A percentile compares a stretch with the other conserved stretches of the same genome.
These are phyloP conservation scores for Poecilus cupreus DNA, from an alignment of 2,888 invertebrate genomes.

Conservation along the genomic window DNA sequence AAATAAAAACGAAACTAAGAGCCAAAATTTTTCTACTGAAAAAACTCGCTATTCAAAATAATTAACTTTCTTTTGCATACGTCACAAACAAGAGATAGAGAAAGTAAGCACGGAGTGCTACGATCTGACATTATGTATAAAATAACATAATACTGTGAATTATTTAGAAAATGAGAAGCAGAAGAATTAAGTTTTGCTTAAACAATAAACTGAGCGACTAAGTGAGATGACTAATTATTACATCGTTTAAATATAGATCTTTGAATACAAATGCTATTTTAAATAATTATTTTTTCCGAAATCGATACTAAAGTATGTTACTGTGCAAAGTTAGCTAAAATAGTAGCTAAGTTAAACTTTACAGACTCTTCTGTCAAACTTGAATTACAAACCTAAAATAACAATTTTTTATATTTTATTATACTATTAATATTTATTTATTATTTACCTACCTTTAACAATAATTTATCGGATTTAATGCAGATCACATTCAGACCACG, in stretches of 20 bases:
- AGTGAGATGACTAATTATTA: not conserved
- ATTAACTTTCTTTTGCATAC: constrained; percentile 56
- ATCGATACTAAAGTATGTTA: no score
- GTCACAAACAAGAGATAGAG: constrained; percentile 45
- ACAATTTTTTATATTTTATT: no score
- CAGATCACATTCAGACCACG: no score
- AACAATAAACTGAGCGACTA: not conserved
- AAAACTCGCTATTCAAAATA: constrained; percentile 51
- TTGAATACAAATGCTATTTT: not conserved
- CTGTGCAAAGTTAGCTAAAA: no score
- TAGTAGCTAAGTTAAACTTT: no score
- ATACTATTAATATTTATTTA: no score
- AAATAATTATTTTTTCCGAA: no score
- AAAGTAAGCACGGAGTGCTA: constrained; percentile 41
- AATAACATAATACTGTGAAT: constrained; percentile 22
- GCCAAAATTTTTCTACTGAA: constrained; percentile 48
- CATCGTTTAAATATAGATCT: not conserved
- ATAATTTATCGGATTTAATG: no score
- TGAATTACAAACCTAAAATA: no score
- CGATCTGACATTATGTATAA: constrained; percentile 31
- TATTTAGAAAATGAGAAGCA: constrained; percentile 7
- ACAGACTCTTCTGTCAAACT: no score
- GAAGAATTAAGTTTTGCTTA: not conserved
- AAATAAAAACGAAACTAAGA: constrained; percentile 57
- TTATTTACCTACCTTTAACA: no score